These are phyloP conservation scores for Diarsia dahlii DNA, from an alignment of 2,888 invertebrate species.

Conservation along the genomic window DNA sequence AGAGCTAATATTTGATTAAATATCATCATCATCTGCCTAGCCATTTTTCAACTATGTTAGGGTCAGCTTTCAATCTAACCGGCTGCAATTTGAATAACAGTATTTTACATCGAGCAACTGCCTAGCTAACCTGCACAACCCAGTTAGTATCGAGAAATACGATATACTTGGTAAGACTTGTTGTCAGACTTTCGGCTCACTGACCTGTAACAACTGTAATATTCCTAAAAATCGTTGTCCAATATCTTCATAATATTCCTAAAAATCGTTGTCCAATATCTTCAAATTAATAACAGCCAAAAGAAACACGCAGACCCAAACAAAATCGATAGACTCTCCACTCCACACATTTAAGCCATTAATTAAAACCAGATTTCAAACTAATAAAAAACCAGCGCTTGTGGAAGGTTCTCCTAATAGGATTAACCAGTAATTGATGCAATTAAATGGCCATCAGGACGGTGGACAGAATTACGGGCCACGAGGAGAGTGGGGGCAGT, in stretches of 20 bases:
- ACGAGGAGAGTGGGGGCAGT: slow-evolving; percentile 3
- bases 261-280: too few species aligned
- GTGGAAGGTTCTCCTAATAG: slow-evolving; percentile 45
- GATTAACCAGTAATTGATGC: slow-evolving; percentile 64
- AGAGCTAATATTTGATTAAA: too few species aligned
- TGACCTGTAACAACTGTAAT: too few species aligned
- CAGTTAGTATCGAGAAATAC: too few species aligned
- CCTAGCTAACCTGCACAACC: too few species aligned
- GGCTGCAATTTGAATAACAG: too few species aligned
- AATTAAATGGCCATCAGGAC: slow-evolving; percentile 68
- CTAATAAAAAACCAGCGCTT: slow-evolving; percentile 40
- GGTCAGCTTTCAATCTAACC: neutral
- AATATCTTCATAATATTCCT: too few species aligned
- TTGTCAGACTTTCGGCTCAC: too few species aligned
- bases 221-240: too few species aligned
- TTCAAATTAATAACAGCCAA: neutral
- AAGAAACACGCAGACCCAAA: neutral
- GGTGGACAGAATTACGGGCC: slow-evolving; percentile 58
- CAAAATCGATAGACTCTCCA: neutral
- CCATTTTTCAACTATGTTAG: too few species aligned
- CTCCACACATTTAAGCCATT: slow-evolving; percentile 22
- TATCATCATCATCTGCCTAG: neutral
- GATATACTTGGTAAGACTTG: too few species aligned
- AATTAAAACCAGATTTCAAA: slow-evolving; percentile 52
- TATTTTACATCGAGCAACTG: too few species aligned